phyloP scores from a whole-genome alignment of 2,113 vertebrate species.

The Euleptes europaea region DNA sequence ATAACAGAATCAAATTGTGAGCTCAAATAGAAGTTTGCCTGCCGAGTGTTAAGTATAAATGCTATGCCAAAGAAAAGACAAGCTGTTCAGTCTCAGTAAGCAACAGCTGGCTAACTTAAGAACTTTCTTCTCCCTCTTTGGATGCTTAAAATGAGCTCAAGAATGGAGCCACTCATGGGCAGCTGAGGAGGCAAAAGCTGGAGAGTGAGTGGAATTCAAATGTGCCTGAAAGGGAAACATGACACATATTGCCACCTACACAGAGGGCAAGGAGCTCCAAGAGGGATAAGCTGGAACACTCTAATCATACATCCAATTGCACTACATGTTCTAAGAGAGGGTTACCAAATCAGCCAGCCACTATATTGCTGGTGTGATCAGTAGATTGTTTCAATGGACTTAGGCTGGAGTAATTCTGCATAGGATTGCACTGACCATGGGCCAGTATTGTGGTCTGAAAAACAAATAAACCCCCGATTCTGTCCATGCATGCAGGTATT shows the following conservation, averaged over 20 bases:
- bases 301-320: neutral
- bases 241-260: neutral
- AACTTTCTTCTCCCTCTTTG: conserved; percentile 23
- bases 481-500: too few species aligned
- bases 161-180: neutral
- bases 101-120: conserved; percentile 53
- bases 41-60: conserved; percentile 65
- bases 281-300: too few species aligned
- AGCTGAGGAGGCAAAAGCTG: neutral
- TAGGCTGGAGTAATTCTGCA: too few species aligned
- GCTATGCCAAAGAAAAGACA: conserved; percentile 68
- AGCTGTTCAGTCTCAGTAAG: conserved; percentile 62
- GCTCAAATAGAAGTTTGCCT: conserved; percentile 70
- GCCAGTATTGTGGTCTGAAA: too few species aligned
- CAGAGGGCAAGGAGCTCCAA: neutral
- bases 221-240: neutral
- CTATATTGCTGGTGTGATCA: neutral
- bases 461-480: too few species aligned
- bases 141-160: conserved; percentile 22
- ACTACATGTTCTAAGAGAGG: neutral
- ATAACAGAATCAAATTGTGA: conserved; percentile 67
- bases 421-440: too few species aligned
- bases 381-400: too few species aligned
- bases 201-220: fast-evolving
- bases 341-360: neutral